Evolutionary conservation across 1,140 invertebrate genomes (phyloP).

Genomic region (Drosophila tani): DNA sequence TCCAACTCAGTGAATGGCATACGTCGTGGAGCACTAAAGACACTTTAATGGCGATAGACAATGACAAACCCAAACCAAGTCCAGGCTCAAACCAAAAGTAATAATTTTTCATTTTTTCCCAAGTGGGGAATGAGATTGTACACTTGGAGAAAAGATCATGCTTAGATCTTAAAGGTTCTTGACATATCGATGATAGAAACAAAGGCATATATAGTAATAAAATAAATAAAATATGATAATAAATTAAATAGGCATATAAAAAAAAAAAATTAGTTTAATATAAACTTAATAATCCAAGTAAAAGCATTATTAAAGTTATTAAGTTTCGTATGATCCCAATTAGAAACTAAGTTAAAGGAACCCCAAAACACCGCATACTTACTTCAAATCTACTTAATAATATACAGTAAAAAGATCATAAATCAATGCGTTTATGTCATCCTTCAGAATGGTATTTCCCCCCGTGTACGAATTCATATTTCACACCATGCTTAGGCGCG

Average conservation of each 20-base stretch:
- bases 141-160: constrained; percentile 4
- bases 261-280: no score
- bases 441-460: not conserved
- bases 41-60: constrained; percentile 78
- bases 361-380: no score
- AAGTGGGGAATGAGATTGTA: not conserved
- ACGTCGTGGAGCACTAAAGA: constrained; percentile 70
- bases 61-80: constrained; percentile 51
- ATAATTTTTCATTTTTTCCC: constrained; percentile 58
- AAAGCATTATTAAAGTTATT: no score
- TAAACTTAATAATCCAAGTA: no score
- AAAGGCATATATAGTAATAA: no score
- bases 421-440: not conserved
- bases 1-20: constrained; percentile 82
- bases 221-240: no score
- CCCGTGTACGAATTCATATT: constrained; percentile 41
- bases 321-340: not conserved
- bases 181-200: not conserved
- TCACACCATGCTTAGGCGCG: constrained; percentile 75
- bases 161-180: not conserved
- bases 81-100: constrained; percentile 40
- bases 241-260: no score
- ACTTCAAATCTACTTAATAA: not conserved
- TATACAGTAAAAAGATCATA: not conserved
- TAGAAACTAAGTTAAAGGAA: not conserved